Evolutionary conservation across 2,797 vertebrate species (phyloP).

Genomic region (Stomatorhinus walkeri): DNA sequence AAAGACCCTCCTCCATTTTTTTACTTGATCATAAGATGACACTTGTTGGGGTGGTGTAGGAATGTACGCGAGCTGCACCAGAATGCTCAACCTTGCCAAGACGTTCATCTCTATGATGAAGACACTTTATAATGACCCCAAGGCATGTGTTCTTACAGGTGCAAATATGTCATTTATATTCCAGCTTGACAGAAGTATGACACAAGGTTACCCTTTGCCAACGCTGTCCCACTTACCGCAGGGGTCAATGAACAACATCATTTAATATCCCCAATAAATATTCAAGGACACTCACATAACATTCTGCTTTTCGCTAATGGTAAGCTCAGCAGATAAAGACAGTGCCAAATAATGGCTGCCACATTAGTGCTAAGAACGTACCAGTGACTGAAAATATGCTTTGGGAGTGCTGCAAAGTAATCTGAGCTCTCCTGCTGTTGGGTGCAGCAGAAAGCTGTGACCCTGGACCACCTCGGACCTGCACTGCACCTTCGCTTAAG

Average conservation of each 20-base stretch:
- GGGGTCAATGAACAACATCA: background rate
- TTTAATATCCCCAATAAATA: background rate
- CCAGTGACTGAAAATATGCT: background rate
- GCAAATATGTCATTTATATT: background rate
- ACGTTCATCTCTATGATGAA: background rate
- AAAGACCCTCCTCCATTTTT: background rate
- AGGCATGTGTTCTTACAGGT: background rate
- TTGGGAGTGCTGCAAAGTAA: background rate
- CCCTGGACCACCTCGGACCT: background rate
- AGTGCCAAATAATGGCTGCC: background rate
- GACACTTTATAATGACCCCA: background rate
- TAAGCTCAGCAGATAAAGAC: background rate
- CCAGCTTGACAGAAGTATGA: background rate
- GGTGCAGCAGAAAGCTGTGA: background rate
- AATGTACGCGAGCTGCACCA: background rate
- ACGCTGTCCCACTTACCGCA: background rate
- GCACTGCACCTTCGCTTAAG: background rate
- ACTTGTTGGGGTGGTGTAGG: background rate
- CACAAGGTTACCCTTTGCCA: background rate
- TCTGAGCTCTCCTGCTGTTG: background rate
- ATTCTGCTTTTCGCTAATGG: background rate
- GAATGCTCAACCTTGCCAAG: background rate
- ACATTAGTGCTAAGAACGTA: background rate
- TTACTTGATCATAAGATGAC: background rate
- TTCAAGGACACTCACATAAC: background rate